Evolutionary conservation across 2,888 invertebrate genomes (phyloP).

Genomic region (Scelioninae gen. 1): DNA sequence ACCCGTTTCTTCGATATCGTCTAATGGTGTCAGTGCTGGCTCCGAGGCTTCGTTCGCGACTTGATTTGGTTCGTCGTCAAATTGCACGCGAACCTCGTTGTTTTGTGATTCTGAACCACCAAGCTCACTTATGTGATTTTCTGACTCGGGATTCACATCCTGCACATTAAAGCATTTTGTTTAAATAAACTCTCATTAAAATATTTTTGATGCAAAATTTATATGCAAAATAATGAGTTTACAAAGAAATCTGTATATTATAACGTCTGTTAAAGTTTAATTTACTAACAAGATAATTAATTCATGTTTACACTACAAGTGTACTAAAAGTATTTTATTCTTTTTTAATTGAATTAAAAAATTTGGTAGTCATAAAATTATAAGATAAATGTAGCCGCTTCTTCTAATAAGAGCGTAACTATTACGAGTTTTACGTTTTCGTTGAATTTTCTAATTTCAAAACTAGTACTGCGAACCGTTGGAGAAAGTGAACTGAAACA

Average conservation of each 20-base stretch:
- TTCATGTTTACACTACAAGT: no score
- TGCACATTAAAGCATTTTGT: constrained; percentile 68
- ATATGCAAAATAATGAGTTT: no score
- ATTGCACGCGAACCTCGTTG: constrained; percentile 87
- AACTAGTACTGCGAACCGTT: constrained; percentile 7
- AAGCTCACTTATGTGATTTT: constrained; percentile 81
- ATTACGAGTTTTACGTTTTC: constrained; percentile 1
- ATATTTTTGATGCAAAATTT: no score
- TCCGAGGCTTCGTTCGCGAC: constrained; percentile 88
- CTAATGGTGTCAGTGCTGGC: constrained; percentile 89
- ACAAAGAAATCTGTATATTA: no score
- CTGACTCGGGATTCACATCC: constrained; percentile 82
- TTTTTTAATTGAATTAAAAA: no score
- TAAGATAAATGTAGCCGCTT: neutral
- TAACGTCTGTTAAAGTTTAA: no score
- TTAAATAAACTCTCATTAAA: neutral
- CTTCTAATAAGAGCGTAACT: constrained; percentile 7
- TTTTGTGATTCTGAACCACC: constrained; percentile 86
- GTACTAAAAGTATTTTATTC: no score
- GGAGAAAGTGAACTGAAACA: constrained; percentile 42
- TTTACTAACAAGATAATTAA: no score
- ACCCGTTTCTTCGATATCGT: constrained; percentile 89
- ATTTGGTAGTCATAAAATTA: no score
- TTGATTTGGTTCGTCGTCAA: constrained; percentile 85
- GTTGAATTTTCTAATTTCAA: constrained; percentile 44